phyloP scores from a whole-genome alignment of 2,797 vertebrate genomes.

The Octomys mimax region DNA sequence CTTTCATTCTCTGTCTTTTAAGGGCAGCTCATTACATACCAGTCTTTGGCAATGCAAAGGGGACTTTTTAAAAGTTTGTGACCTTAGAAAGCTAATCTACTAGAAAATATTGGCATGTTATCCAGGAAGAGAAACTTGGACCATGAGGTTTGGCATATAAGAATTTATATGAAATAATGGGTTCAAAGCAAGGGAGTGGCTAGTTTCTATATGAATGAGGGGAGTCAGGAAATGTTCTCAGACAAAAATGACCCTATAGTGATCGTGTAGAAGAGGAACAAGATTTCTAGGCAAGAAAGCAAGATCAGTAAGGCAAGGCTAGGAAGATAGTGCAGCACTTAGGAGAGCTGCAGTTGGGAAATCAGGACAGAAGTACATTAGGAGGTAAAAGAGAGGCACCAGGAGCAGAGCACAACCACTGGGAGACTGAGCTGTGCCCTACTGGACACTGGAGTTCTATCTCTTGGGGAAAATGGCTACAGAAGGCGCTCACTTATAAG shows the following conservation, averaged over 20 bases:
- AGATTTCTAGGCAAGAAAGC: not conserved
- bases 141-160: not conserved
- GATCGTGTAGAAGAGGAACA: not conserved
- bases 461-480: not conserved
- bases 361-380: rapidly evolving
- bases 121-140: not conserved
- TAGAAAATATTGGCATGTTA: not conserved
- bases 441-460: not conserved
- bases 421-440: not conserved
- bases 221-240: not conserved
- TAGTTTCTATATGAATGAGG: not conserved
- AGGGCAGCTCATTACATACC: not conserved
- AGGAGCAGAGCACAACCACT: not conserved
- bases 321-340: rapidly evolving
- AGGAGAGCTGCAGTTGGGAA: too few relatives aligned
- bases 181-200: not conserved
- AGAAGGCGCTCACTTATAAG: not conserved
- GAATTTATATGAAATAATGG: too few relatives aligned
- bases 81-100: not conserved
- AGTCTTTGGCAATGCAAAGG: not conserved
- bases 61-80: not conserved
- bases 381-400: not conserved
- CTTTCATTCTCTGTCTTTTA: not conserved
- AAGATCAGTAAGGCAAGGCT: not conserved
- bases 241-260: not conserved